A percentile compares a stretch with the other conserved stretches of the same genome.
Evolutionary conservation across 1,140 invertebrate genomes (phyloP).

Genomic region (Ips nitidus): DNA sequence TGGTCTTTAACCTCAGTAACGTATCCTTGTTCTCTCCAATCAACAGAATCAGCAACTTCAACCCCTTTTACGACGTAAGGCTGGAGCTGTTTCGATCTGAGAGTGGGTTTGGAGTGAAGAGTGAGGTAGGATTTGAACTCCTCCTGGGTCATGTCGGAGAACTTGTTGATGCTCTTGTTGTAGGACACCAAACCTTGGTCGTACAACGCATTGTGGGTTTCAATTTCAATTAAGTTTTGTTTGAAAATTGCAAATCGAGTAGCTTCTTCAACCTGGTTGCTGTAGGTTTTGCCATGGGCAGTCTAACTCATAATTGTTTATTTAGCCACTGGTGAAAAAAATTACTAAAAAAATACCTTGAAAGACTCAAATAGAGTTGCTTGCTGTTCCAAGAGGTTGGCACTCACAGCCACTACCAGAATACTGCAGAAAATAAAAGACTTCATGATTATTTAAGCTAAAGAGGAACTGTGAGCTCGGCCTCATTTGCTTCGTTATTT

Average conservation of each 20-base stretch:
- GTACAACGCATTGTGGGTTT: conserved; percentile 36
- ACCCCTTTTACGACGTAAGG: conserved; percentile 1
- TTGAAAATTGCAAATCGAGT: conserved; percentile 64
- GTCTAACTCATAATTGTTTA: conserved; percentile 8
- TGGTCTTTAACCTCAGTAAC: conserved; percentile 43
- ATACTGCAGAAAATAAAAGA: conserved; percentile 16
- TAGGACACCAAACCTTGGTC: conserved; percentile 36
- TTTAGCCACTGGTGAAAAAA: neutral
- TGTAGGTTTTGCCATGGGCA: conserved; percentile 62
- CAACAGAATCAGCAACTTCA: conserved; percentile 22
- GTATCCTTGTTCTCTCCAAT: conserved; percentile 43
- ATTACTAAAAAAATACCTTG: conserved; percentile 12
- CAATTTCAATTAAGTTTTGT: conserved; percentile 31
- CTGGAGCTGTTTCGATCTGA: neutral
- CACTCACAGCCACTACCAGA: conserved; percentile 23
- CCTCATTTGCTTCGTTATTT: neutral
- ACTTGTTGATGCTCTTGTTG: conserved; percentile 32
- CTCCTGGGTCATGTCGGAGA: conserved; percentile 32
- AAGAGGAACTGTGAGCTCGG: neutral
- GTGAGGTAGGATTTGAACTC: conserved; percentile 31
- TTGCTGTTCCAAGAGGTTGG: conserved; percentile 9
- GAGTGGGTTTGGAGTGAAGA: conserved; percentile 9
- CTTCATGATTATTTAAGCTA: conserved; percentile 8
- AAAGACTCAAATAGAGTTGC: conserved; percentile 11
- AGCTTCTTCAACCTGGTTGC: conserved; percentile 69